Conservation (phyloP, 1,140 invertebrate species). For the Aphidius gifuensis region DNA sequence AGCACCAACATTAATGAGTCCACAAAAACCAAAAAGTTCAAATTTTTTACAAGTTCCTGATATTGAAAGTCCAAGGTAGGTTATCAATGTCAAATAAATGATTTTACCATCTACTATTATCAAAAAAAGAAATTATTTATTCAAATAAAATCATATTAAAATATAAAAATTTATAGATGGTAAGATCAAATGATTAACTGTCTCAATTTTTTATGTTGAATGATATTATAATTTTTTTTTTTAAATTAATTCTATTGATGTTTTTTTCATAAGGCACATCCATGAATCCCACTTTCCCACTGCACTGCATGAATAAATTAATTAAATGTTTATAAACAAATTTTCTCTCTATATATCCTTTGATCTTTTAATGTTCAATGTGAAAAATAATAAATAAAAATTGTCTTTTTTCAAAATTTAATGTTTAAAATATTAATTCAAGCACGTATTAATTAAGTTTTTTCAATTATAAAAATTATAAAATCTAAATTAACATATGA, state of each 20-base stretch:
- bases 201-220: conserved; percentile 25
- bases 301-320: conserved; percentile 44
- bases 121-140: no score
- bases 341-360: background rate
- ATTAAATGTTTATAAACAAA: conserved; percentile 13
- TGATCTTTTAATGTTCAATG: no score
- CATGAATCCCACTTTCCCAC: conserved; percentile 50
- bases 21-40: conserved; percentile 84
- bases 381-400: no score
- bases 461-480: background rate
- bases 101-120: conserved; percentile 8
- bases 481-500: background rate
- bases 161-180: background rate
- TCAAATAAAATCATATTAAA: background rate
- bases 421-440: no score
- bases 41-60: conserved; percentile 86
- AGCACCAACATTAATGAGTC: conserved; percentile 78
- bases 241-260: background rate
- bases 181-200: background rate
- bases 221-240: conserved; percentile 27
- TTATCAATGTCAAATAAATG: background rate
- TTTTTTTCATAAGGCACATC: conserved; percentile 47
- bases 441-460: no score
- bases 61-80: conserved; percentile 64
- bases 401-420: no score